Conservation (phyloP, 2,113 vertebrate species). For the Aepyceros melampus region DNA sequence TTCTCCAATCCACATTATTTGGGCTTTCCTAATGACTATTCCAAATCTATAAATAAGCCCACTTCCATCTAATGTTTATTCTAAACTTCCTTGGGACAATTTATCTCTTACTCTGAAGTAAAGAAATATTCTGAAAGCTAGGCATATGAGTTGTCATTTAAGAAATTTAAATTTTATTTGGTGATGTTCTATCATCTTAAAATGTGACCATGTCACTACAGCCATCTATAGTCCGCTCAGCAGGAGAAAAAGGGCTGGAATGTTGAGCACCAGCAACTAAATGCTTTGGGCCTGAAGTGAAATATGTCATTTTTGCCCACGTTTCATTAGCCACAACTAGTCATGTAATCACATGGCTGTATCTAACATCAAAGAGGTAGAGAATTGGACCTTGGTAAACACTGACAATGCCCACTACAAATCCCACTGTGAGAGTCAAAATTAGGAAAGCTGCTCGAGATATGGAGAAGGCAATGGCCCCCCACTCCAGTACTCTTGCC, state of each 20-base stretch:
- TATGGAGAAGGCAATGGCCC: too few species aligned
- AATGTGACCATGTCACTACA: neutral
- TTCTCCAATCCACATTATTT: neutral
- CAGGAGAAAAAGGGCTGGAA: neutral
- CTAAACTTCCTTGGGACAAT: neutral
- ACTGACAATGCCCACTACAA: neutral
- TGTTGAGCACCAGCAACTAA: neutral
- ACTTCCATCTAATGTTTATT: neutral
- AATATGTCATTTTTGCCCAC: neutral
- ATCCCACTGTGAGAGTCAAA: neutral
- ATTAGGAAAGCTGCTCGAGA: neutral
- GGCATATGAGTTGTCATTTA: neutral
- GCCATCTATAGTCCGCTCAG: neutral
- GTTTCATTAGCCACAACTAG: neutral
- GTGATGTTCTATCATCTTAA: neutral
- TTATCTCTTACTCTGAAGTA: neutral
- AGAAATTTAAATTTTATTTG: neutral
- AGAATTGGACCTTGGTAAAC: neutral
- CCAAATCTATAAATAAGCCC: neutral
- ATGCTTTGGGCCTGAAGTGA: neutral
- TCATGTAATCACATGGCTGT: neutral
- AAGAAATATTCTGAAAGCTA: neutral
- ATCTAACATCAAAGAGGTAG: neutral
- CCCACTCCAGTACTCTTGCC: too few species aligned
- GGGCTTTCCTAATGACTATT: neutral